Evolutionary conservation across 1,140 invertebrate genomes (phyloP).

Genomic region (Thereuonema tuberculata): DNA sequence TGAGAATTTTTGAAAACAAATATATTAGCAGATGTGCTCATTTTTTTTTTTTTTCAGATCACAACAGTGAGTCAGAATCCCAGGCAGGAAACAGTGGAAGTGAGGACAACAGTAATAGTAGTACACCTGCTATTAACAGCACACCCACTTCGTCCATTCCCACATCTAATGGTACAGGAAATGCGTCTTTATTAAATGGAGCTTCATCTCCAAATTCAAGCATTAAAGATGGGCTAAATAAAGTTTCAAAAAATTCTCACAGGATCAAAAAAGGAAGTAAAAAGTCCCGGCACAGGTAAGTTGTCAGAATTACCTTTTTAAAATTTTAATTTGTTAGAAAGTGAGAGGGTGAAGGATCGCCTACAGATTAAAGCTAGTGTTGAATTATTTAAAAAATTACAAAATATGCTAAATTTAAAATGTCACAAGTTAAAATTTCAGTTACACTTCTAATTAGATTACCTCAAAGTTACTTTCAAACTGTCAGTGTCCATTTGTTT

Average conservation of each 20-base stretch:
- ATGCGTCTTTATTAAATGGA: slow-evolving; percentile 10
- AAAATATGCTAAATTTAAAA: too few species aligned
- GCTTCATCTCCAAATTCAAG: slow-evolving; percentile 15
- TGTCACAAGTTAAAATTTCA: too few species aligned
- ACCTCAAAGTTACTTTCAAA: too few species aligned
- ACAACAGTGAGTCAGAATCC: slow-evolving; percentile 77
- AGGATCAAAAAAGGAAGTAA: slow-evolving; percentile 33
- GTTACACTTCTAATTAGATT: too few species aligned
- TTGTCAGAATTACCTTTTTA: too few species aligned
- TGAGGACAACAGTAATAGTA: slow-evolving; percentile 43
- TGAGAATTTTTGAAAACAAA: too few species aligned
- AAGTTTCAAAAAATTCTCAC: slow-evolving; percentile 32
- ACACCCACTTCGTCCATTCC: slow-evolving; percentile 17
- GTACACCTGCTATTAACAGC: slow-evolving; percentile 17
- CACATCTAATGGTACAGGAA: neutral
- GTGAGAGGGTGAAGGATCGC: slow-evolving; percentile 12
- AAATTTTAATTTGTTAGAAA: slow-evolving; percentile 11
- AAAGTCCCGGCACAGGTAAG: slow-evolving; percentile 30
- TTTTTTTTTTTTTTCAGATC: slow-evolving; percentile 39
- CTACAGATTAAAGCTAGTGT: too few species aligned
- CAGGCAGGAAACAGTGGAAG: slow-evolving; percentile 55
- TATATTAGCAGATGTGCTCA: too few species aligned
- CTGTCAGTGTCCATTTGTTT: too few species aligned
- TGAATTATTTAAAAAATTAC: too few species aligned
- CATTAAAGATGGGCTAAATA: slow-evolving; percentile 28